These are phyloP conservation scores for Adela reaumurella DNA, from an alignment of 2,888 invertebrate species.

Conservation along the genomic window DNA sequence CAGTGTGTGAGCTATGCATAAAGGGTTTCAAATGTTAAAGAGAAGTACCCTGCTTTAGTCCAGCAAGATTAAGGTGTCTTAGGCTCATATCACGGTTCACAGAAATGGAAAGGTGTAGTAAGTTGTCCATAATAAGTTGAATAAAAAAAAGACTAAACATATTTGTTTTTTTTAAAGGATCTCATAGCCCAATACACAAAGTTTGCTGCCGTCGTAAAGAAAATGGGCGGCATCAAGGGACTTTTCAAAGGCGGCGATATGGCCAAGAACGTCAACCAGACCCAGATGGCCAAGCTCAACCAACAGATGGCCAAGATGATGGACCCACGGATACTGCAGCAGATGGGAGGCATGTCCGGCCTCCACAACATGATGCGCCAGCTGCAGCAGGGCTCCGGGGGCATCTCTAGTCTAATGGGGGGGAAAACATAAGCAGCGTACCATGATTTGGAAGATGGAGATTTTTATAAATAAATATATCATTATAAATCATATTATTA, in stretches of 20 bases:
- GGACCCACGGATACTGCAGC: slow-evolving; percentile 96
- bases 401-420: slow-evolving; percentile 60
- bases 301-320: slow-evolving; percentile 99
- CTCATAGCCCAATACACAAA: slow-evolving; percentile 97
- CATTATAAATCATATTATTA: no score
- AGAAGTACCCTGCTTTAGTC: no score
- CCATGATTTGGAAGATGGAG: no score
- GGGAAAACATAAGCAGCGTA: slow-evolving; percentile 34
- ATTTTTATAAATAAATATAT: no score
- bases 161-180: slow-evolving; percentile 51
- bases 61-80: no score
- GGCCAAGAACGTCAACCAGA: slow-evolving; percentile 97
- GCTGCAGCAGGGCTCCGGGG: slow-evolving; percentile 65
- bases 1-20: no score
- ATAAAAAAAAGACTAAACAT: no score
- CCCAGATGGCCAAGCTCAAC: slow-evolving; percentile 98
- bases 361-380: slow-evolving; percentile 98
- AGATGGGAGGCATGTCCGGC: slow-evolving; percentile 95
- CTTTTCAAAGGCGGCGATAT: slow-evolving; percentile 98
- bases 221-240: slow-evolving; percentile 99
- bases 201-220: slow-evolving; percentile 98
- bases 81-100: no score
- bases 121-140: no score
- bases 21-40: no score
- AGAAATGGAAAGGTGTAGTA: no score